Evolutionary conservation across 2,113 vertebrate genomes (phyloP), one percentile per base, ranked within the genome.

Genomic region (Macrotus californicus): DNA sequence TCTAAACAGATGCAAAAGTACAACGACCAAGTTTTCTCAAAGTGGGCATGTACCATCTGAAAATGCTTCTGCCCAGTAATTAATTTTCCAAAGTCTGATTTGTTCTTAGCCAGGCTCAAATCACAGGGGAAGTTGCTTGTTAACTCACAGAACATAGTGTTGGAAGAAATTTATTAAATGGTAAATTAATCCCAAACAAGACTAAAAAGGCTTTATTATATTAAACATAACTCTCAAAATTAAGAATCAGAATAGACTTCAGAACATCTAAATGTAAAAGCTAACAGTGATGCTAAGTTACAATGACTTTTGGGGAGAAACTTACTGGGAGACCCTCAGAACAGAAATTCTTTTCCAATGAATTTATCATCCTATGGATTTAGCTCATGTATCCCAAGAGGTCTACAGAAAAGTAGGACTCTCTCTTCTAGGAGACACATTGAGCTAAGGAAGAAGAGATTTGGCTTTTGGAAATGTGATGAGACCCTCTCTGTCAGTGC

Each of bases 81-180:
- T 80, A 72, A 89, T 96, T 86, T 91, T 93, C 81, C 56, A 50
- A 86, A 96, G 82, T 89, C 75, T 93, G 88, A 89, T 85, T 91
- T 94, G 69, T 83, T 96, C 79, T 94, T 94, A 94, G 85, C 46
- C 70, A 89, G 85, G 39, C 79, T 94, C 77, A 94, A 43, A 84
- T 96, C 96, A 94, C 54, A 94, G 87, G 50, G 82, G 85, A 95
- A 96, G 80, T 76, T 72, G 67, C 82, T 97, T 94, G 83, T 91
- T 94, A 90, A 91, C 54, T 96, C 82, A 76, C 11, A 92, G 90
- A 92, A 90, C 77, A 90, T 31, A 67, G 77, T 90, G 75, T 88
- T 96, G 80, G 96, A 96, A 97, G 94, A 87, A 94, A 96, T 96
- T 83, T 93, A 94, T 96, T 91, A 93, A 86, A 79, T 7, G 15